These are phyloP conservation scores for Schizopygopsis malacanthus DNA, from an alignment of 2,797 vertebrate genomes.

Conservation along the genomic window DNA sequence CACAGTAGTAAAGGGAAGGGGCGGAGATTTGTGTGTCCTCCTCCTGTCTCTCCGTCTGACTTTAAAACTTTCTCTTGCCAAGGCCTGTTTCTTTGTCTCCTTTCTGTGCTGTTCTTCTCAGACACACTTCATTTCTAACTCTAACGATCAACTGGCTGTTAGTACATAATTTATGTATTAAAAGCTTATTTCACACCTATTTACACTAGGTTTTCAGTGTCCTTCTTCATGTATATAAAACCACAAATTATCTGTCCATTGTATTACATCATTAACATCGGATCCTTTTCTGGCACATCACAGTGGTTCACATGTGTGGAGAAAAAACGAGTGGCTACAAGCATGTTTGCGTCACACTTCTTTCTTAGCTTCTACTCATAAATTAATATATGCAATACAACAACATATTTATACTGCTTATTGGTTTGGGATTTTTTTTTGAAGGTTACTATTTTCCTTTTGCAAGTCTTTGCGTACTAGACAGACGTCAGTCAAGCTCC, in stretches of 20 bases:
- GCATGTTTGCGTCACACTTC: background rate
- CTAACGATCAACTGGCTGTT: background rate
- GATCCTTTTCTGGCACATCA: background rate
- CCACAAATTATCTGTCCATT: background rate
- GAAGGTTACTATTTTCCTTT: slow-evolving; percentile 43
- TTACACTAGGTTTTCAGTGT: background rate
- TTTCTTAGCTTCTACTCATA: slow-evolving; percentile 32
- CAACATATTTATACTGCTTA: slow-evolving; percentile 42
- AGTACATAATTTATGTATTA: background rate
- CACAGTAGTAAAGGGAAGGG: slow-evolving; percentile 62
- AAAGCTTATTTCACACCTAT: background rate
- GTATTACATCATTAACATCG: background rate
- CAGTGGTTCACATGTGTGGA: background rate
- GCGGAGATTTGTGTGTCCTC: slow-evolving; percentile 32
- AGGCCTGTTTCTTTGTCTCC: slow-evolving; percentile 43
- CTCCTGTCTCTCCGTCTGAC: slow-evolving; percentile 44
- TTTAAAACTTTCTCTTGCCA: slow-evolving; percentile 44
- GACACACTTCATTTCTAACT: slow-evolving; percentile 5
- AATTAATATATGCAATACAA: slow-evolving; percentile 33
- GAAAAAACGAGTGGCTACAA: background rate
- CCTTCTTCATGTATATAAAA: background rate
- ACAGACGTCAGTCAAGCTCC: slow-evolving; percentile 68
- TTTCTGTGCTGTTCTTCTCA: slow-evolving; percentile 33
- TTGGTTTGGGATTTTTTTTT: slow-evolving; percentile 41
- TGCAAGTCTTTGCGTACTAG: slow-evolving; percentile 33